Base-by-base conservation (phyloP, 2,797 vertebrate genomes). In the Galago senegalensis region DNA sequence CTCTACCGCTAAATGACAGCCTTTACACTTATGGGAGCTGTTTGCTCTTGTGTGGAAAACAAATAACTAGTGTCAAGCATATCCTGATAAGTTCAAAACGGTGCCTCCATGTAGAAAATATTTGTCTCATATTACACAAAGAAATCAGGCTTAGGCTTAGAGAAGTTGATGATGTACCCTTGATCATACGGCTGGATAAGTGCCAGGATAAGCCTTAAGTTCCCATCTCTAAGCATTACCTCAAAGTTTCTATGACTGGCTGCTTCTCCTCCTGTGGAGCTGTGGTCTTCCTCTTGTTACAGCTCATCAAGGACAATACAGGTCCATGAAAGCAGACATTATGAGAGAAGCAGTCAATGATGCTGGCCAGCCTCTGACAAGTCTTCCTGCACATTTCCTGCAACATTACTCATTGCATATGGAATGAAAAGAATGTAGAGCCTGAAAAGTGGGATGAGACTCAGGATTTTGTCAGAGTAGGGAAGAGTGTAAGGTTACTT, bases 91-190 rank as follows among this genome's bases (percentile, higher is more conserved):
- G 31, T 63, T 1, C 1, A 16, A 58, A 61, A 60, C 7, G 82
- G 3, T 34, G 2, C 29, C 9, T 16, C 2, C 0, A 6, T 69
- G 20, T 13, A 63, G 11, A 56, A 3, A 53, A 4, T 53, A 3
- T 37, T 97, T 89, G 65, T 2, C 56, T 56, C 17, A 8, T 77
- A 31, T 79, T 46, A 25, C 18, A 31, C n/a, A 75, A 49, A 77
- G 18, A 70, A 25, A 80, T 75, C 31, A 56, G 18, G 5, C 27
- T 43, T 11, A 56, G 18, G 5, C 27, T 43, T 11, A 31, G 21
- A 67, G 60, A 89, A 17, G 25, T 58, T 65, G 76, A 37, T 31
- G 1, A 6, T 13, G 10, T 49, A 5, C 7, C 23, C 34, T 88
- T 37, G 34, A 40, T 53, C n/a, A 60, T 8, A 40, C 20, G n/a